phyloP scores from a whole-genome alignment of 2,888 invertebrate species.

The Celastrina argiolus region DNA sequence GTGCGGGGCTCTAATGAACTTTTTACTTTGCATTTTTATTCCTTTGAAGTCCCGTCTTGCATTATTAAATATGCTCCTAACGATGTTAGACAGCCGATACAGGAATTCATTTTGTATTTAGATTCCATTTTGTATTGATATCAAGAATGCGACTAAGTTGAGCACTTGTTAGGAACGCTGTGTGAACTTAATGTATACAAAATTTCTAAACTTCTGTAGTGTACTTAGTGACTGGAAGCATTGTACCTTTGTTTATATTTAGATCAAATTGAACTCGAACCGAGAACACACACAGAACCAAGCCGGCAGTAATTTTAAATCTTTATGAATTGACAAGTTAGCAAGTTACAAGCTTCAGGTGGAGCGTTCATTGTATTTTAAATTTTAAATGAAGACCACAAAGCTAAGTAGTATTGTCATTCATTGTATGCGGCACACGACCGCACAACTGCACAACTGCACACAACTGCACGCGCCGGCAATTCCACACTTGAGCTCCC shows the following conservation, averaged over 20 bases:
- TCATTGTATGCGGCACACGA: constrained; percentile 10
- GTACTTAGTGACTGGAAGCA: no score
- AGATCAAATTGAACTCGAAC: no score
- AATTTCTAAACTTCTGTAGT: no score
- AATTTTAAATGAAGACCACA: not conserved
- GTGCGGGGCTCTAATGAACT: constrained; percentile 34
- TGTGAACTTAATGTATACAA: no score
- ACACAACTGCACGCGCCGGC: not conserved
- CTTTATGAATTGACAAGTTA: no score
- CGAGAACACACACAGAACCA: no score
- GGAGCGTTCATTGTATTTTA: not conserved
- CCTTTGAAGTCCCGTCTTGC: constrained; percentile 15
- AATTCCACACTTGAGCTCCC: constrained; percentile 3
- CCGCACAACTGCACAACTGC: no score
- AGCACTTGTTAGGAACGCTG: not conserved
- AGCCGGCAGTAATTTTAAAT: no score
- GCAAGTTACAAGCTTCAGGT: not conserved
- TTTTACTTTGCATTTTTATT: constrained; percentile 26
- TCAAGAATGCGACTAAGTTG: not conserved
- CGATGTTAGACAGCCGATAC: constrained; percentile 23
- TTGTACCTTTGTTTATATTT: no score
- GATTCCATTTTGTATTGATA: constrained; percentile 9
- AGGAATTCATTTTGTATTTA: constrained; percentile 14
- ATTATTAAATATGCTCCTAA: constrained; percentile 23
- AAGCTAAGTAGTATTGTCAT: constrained; percentile 9